Evolutionary conservation across 2,797 vertebrate species (phyloP), one percentile per base, ranked within the genome.

Genomic region (Manis crassicaudata): DNA sequence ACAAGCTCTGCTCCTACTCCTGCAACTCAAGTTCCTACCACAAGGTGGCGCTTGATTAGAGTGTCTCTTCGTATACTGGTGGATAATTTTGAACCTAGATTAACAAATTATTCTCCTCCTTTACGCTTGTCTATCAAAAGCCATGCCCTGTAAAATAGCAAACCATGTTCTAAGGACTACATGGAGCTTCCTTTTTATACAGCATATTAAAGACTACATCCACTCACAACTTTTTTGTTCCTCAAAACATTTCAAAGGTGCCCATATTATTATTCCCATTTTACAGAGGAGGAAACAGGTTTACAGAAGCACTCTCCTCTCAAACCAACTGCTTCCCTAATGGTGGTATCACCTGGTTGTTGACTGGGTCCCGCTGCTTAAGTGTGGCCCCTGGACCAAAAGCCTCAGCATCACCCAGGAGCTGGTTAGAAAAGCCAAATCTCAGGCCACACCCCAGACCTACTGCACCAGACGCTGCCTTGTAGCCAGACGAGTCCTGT

Each of bases 231-330:
- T 3, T 80, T n/a, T 90, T 52, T 40, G 5, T 62, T 37, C 70
- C 63, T 70, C 29, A 32, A 73, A 79, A 73, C 21, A 23, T n/a
- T 79, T 73, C 83, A 29, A 29, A 20, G 35, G 23, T 18, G 8
- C 21, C 0, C 17, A 5, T 68, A 37, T 56, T 32, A 63, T 29
- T 67, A 54, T 29, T 40, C 77, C 91, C 91, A 92, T 32, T 94
- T 92, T 32, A 96, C 68, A 89, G 94, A 89, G 35, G 16, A 89
- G 63, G n/a, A 96, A 84, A 92, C 35, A 93, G 83, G 35, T 62
- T 73, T 6, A 32, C 1, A 52, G 21, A 68, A 90, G 54, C 27
- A 10, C 56, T 90, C 23, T 82, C 25, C 37, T 70, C 62, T 60
- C 73, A 81, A 68, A 87, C 18, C 17, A 6, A 60, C 32, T 4